Evolutionary conservation across 2,113 vertebrate species (phyloP).

Genomic region (Oenanthe melanoleuca): DNA sequence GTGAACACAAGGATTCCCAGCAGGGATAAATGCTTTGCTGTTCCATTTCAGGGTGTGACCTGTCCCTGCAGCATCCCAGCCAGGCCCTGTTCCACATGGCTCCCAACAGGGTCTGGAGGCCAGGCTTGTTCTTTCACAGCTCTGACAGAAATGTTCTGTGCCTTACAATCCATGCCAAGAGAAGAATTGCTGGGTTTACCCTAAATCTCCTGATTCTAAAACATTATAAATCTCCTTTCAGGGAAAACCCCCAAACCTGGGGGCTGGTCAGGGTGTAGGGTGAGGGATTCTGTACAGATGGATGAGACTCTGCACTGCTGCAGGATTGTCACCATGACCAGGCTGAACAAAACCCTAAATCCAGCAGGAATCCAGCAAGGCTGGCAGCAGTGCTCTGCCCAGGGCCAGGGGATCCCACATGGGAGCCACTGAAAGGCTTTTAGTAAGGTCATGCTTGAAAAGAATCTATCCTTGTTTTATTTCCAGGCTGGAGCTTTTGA

Average conservation of each 20-base stretch:
- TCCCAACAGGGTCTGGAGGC: not conserved
- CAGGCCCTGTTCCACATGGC: not conserved
- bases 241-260: not conserved
- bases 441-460: not conserved
- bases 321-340: not conserved
- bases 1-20: not conserved
- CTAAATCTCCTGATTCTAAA: not conserved
- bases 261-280: not conserved
- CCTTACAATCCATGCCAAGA: not conserved
- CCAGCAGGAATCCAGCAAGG: not conserved
- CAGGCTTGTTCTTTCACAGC: not conserved
- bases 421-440: not conserved
- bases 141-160: not conserved
- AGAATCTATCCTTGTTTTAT: slow-evolving; percentile 35
- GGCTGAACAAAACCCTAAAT: not conserved
- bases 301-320: not conserved
- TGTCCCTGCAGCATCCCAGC: not conserved
- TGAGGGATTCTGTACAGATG: not conserved
- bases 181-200: not conserved
- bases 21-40: not conserved
- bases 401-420: not conserved
- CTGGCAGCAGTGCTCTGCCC: not conserved
- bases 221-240: rapidly evolving
- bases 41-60: not conserved
- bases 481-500: slow-evolving; percentile 30